Conservation (phyloP, 1,140 invertebrate genomes). For the Armadillidium nasatum region DNA sequence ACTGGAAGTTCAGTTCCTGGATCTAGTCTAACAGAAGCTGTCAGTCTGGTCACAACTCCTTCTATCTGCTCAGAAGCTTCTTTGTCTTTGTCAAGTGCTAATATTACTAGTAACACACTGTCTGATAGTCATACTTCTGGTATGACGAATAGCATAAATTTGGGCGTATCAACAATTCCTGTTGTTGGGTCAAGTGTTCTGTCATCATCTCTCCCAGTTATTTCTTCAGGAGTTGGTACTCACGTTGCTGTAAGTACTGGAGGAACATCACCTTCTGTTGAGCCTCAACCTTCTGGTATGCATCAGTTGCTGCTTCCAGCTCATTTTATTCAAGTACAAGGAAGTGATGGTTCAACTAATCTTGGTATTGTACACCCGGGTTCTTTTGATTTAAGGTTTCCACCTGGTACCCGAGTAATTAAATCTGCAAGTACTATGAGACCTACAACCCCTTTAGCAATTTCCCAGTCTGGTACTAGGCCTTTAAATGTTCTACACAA, state of each 20-base stretch:
- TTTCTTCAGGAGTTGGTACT: constrained; percentile 21
- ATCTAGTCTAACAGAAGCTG: background rate
- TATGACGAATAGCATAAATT: constrained; percentile 32
- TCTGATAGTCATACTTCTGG: constrained; percentile 30
- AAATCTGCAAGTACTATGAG: constrained; percentile 27
- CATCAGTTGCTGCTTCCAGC: constrained; percentile 42
- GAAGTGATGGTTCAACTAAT: constrained; percentile 42
- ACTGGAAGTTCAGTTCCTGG: background rate
- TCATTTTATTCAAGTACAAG: constrained; percentile 42
- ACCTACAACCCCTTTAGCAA: constrained; percentile 26
- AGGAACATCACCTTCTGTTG: constrained; percentile 20
- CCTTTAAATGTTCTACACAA: constrained; percentile 44
- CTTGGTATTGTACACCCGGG: constrained; percentile 42
- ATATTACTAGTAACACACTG: constrained; percentile 16
- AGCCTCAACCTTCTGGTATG: constrained; percentile 16
- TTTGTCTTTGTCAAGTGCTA: background rate
- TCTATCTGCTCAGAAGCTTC: background rate
- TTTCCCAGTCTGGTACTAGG: constrained; percentile 35
- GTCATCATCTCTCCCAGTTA: constrained; percentile 16
- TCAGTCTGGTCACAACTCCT: background rate
- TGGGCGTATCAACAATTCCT: constrained; percentile 25
- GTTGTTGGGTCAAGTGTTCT: constrained; percentile 31
- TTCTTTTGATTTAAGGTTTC: constrained; percentile 40
- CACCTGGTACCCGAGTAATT: constrained; percentile 43
- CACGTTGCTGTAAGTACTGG: constrained; percentile 33